phyloP scores from a whole-genome alignment of 2,888 invertebrate genomes.

The Caenorhabditis parvicauda region DNA sequence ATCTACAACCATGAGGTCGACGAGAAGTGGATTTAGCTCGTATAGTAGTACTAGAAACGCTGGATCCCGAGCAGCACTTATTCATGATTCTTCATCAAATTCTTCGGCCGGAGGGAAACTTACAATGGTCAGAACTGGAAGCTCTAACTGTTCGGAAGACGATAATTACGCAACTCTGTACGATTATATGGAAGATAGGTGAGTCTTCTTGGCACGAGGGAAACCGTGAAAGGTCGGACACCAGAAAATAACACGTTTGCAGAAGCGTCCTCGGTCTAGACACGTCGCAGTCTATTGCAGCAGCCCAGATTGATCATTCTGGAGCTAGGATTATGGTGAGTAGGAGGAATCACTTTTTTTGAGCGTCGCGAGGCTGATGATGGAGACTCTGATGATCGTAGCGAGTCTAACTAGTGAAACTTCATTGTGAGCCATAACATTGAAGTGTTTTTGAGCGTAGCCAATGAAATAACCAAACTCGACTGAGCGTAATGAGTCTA shows the following conservation, averaged over 20 bases:
- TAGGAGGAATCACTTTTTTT: conserved; percentile 4
- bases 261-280: conserved; percentile 26
- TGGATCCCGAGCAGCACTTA: conserved; percentile 54
- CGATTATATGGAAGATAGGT: conserved; percentile 49
- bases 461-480: too few relatives aligned
- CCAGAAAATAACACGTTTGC: too few relatives aligned
- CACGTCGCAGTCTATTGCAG: conserved; percentile 33
- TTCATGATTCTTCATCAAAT: conserved; percentile 51
- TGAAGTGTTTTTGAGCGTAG: too few relatives aligned
- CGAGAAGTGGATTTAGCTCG: conserved; percentile 43
- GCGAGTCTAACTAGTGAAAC: neutral
- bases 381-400: neutral
- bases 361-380: neutral
- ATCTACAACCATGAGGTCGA: conserved; percentile 37
- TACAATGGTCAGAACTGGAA: conserved; percentile 29
- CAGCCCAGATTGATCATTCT: conserved; percentile 30
- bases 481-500: too few relatives aligned
- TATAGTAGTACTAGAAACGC: conserved; percentile 40
- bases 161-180: conserved; percentile 62
- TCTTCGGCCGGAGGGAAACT: conserved; percentile 34
- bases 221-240: too few relatives aligned
- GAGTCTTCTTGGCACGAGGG: neutral
- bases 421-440: too few relatives aligned
- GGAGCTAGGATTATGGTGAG: conserved; percentile 23
- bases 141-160: conserved; percentile 37